Base-by-base conservation (phyloP, 2,797 vertebrate species). In the Liparis tanakae region DNA sequence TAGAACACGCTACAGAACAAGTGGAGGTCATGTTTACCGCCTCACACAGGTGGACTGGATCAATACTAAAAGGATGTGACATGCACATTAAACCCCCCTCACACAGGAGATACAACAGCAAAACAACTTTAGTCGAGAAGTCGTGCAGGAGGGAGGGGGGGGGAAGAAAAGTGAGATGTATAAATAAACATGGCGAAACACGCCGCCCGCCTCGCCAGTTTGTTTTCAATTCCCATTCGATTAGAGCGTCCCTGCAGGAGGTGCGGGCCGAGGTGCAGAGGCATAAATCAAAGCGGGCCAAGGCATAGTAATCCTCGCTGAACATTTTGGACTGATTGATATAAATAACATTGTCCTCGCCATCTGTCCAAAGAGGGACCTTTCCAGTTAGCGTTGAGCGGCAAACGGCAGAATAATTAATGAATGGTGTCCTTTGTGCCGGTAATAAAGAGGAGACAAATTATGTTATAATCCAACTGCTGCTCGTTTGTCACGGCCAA, bases 391-490 rank as follows among this genome's bases (percentile, higher is more conserved):
- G 96, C 95, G 96, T 96, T 96, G 97, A 97, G 97, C 97, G 95
- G 96, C 97, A 96, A 30, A 96, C 95, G 90, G 96, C 96, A 95
- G 97, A 98, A 99, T 99, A 99, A 99, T 99, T 98, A 98, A 99
- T 98, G 97, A 98, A 97, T 97, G 96, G 96, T 98, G 97, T 99
- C 97, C 97, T 98, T 99, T 98, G 97, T 98, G 96, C 96, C 95
- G 95, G 97, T 98, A 99, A 99, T 98, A 98, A 99, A 99, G 97
- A 99, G 97, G 97, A 99, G 97, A 99, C 98, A 98, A 99, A 99
- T 98, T 97, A 99, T 98, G 97, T 98, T 99, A 97, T 98, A 99
- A 99, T 99, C 97, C 97, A 98, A 99, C 97, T 97, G 97, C 97
- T 97, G 97, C 96, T 98, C 97, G 97, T 99, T 99, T 97, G 96